Evolutionary conservation across 2,888 invertebrate species (phyloP).

Genomic region (Mylabris sibirica): DNA sequence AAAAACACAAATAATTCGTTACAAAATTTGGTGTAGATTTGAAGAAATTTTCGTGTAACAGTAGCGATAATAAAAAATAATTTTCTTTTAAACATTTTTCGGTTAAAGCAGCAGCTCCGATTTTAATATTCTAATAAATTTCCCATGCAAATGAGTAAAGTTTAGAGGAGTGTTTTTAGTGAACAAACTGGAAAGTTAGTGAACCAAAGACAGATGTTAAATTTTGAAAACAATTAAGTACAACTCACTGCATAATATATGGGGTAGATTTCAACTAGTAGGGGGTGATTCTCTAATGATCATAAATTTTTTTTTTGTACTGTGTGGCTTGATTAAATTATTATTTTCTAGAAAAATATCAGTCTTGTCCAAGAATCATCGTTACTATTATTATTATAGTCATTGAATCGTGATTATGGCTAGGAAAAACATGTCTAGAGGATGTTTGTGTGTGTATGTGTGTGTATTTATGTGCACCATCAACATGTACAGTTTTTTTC

Average conservation of each 20-base stretch:
- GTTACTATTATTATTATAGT: not conserved
- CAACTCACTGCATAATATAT: constrained; percentile 26
- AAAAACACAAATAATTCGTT: no score
- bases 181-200: constrained; percentile 30
- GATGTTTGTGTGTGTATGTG: no score
- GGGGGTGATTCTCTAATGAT: not conserved
- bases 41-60: not conserved
- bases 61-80: not conserved
- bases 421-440: constrained; percentile 22
- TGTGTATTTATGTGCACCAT: constrained; percentile 13
- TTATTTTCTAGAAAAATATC: no score
- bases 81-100: not conserved
- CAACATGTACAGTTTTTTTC: constrained; percentile 12
- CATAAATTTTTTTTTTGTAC: not conserved
- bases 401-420: constrained; percentile 12
- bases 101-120: not conserved
- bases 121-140: constrained; percentile 33
- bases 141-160: constrained; percentile 31
- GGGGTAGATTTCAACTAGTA: not conserved
- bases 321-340: no score
- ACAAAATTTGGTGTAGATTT: no score
- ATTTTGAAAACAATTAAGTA: constrained; percentile 30
- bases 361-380: no score
- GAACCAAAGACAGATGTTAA: constrained; percentile 33
- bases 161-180: constrained; percentile 29